Evolutionary conservation across 2,797 vertebrate genomes (phyloP).

Genomic region (Anisognathus igniventris): DNA sequence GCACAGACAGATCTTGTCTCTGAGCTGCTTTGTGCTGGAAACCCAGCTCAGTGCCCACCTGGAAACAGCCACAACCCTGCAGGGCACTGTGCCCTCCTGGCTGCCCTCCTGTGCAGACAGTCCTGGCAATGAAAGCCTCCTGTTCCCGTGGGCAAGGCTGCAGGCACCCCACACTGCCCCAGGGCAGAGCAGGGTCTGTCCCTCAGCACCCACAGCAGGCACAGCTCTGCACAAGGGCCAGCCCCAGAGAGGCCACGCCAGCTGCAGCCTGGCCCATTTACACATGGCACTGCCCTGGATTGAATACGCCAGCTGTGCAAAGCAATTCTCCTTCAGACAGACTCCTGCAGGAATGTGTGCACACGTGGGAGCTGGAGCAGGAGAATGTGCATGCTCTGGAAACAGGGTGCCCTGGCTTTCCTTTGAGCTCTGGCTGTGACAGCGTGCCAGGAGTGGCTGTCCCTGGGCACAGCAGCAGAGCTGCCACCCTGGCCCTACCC

Average conservation of each 20-base stretch:
- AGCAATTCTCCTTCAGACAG: not conserved
- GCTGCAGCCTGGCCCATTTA: not conserved
- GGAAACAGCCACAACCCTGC: not conserved
- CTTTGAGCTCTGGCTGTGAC: not conserved
- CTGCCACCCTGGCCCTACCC: too few relatives aligned
- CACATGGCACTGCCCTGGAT: not conserved
- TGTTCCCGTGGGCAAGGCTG: not conserved
- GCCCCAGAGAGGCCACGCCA: not conserved
- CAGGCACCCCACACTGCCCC: not conserved
- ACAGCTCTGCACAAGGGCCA: not conserved
- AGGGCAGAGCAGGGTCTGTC: too few relatives aligned
- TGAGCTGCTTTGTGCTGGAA: not conserved
- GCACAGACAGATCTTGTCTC: not conserved
- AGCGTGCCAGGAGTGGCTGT: not conserved
- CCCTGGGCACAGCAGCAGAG: too few relatives aligned
- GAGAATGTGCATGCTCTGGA: accelerated
- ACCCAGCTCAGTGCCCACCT: not conserved
- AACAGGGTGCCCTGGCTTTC: not conserved
- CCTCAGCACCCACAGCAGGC: not conserved
- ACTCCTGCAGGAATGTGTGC: not conserved
- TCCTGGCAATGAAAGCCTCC: not conserved
- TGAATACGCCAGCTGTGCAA: not conserved
- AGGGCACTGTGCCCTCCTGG: not conserved
- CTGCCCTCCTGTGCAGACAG: not conserved
- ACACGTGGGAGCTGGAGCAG: not conserved